Evolutionary conservation across 2,888 invertebrate genomes (phyloP), one percentile per base, ranked within the genome.

Genomic region (Epinotia bilunana): DNA sequence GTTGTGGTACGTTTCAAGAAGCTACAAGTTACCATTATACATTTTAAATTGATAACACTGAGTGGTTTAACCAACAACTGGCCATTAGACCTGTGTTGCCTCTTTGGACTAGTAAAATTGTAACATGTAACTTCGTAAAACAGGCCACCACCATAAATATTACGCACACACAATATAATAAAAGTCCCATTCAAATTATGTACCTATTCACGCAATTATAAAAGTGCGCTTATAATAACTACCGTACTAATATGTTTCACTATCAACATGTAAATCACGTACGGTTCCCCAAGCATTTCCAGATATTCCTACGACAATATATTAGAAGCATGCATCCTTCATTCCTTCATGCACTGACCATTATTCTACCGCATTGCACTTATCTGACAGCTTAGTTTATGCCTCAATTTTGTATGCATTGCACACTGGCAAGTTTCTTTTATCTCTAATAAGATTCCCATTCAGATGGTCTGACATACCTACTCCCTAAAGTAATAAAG

Each of bases 371-470:
- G 80, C 83, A 80, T 81, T 77, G 65, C 77, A 79, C 86, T 84
- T 85, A 85, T 86, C 83, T 81, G 85, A 84, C 86, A 87, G 83
- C 74, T 80, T 80, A 80, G 83, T 88, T 86, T 87, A 88, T 82
- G 84, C 83, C 79, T 13, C 57, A 13, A 86, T 87, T 88, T 80
- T 68, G 85, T 90, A 92, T 92, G 92, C 91, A 91, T 88, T 89
- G 89, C 88, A 84, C 84, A 88, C 83, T 83, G 82, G 86, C 82
- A 84, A 90, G 88, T 91, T 91, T 89, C 90, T 92, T 93, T 91
- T 92, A 93, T 93, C 93, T 92, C 85, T 90, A 93, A 92, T 91
- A 91, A 93, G 92, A 93, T 93, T 91, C 90, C 90, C 87, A 90
- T 91, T 90, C 88, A 85, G 83, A 86, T 86, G 82, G 86, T 83